Base-by-base conservation (phyloP, 2,888 invertebrate genomes). In the Ophion costatus region DNA sequence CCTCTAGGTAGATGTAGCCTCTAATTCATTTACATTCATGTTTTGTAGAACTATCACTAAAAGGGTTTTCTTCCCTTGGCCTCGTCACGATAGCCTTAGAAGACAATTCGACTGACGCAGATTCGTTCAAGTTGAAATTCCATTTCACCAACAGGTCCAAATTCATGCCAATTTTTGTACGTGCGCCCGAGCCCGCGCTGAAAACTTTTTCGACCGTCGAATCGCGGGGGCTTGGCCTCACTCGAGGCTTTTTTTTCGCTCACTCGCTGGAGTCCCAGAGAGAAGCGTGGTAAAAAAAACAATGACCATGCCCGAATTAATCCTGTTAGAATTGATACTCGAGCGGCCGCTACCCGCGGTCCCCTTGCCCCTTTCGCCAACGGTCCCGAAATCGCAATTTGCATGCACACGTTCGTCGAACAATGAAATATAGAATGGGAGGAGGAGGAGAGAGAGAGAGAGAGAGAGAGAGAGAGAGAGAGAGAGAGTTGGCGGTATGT, bases 221-320 rank as follows among this genome's bases (percentile, higher is more conserved):
- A 73, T 71, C 63, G 82, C 86, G 61, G 82, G 84, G 71, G 82
- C 59, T 83, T 84, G 78, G 82, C 69, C 74, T 79, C 78, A 75
- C 78, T 71, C 75, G 75, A 76, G 29, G n/a, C 38, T 75, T 79
- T 70, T 76, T 69, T 80, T 67, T 77, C 59, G n/a, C 24, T 78
- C 69, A 63, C 22, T 80, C 64, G 61, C 14, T 70, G 57, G 64
- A 70, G 63, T 66, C 70, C 75, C 29, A 20, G 87, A 88, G 88
- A 88, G 69, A 22, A 87, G 83, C 81, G 87, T 86, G 56, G 61
- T 29, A 33, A 61, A 74, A 90, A 90, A 89, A 89, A 91, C 90
- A 91, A 91, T 90, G 90, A 90, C 89, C 89, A 87, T 89, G 89
- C 89, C 88, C 89, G 88, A 90, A 90, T 91, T 91, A 91, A 90